A percentile compares a stretch with the other conserved stretches of the same genome.
phyloP scores from a whole-genome alignment of 2,113 vertebrate species.

The Garra rufa region DNA sequence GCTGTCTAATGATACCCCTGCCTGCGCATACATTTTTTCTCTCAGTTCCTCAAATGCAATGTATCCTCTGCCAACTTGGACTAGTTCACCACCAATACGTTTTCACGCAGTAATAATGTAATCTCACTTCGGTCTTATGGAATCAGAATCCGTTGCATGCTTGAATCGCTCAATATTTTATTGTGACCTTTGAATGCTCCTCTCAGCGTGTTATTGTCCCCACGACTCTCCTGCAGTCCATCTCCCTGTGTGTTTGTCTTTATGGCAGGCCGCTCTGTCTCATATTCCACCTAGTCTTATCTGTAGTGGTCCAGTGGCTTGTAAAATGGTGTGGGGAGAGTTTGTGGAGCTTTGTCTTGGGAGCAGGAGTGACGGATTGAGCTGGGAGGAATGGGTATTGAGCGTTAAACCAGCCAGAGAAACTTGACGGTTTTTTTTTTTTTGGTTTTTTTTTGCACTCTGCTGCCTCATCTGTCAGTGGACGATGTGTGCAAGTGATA shows the following conservation, averaged over 20 bases:
- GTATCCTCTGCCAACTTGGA: background rate
- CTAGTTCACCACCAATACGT: conserved; percentile 1
- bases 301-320: conserved; percentile 48
- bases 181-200: conserved; percentile 27
- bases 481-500: conserved; percentile 18
- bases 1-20: conserved; percentile 20
- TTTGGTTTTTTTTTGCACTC: background rate
- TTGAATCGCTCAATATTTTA: conserved; percentile 40
- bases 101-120: conserved; percentile 32
- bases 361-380: conserved; percentile 12
- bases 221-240: conserved; percentile 16
- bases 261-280: conserved; percentile 27
- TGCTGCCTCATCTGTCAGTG: background rate
- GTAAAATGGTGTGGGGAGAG: conserved; percentile 40
- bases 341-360: conserved; percentile 36
- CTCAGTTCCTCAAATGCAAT: background rate
- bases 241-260: conserved; percentile 35
- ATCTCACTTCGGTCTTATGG: conserved; percentile 9
- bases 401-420: conserved; percentile 25
- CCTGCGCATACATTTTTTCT: background rate
- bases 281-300: conserved; percentile 34
- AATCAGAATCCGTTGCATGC: conserved; percentile 26
- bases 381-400: background rate
- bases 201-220: conserved; percentile 29
- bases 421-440: background rate